A percentile compares a stretch with the other conserved stretches of the same genome.
phyloP scores from a whole-genome alignment of 2,888 invertebrate genomes.

The Chirona hameri region DNA sequence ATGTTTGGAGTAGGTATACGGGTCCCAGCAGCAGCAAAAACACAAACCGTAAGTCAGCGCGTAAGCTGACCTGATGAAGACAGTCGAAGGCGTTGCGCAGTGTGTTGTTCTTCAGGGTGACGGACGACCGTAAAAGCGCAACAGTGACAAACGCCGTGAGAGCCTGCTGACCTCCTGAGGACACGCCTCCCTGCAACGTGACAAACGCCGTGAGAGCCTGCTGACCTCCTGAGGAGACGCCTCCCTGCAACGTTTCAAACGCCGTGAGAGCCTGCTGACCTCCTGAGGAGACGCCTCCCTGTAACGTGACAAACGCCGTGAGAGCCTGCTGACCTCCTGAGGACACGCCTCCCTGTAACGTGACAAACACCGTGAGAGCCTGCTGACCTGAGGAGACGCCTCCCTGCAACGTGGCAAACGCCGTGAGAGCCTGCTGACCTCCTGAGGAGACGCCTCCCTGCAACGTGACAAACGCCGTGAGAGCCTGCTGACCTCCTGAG shows the following conservation, averaged over 20 bases:
- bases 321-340: slow-evolving; percentile 56
- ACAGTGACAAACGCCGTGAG: slow-evolving; percentile 66
- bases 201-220: slow-evolving; percentile 67
- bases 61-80: slow-evolving; percentile 48
- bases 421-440: slow-evolving; percentile 61
- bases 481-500: slow-evolving; percentile 54
- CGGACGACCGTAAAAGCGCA: slow-evolving; percentile 59
- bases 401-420: slow-evolving; percentile 63
- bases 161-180: slow-evolving; percentile 53
- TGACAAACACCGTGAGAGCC: slow-evolving; percentile 64
- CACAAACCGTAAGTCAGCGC: no score
- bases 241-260: slow-evolving; percentile 52
- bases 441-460: slow-evolving; percentile 46
- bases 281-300: slow-evolving; percentile 43
- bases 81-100: slow-evolving; percentile 60
- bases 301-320: slow-evolving; percentile 61
- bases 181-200: slow-evolving; percentile 46
- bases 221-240: slow-evolving; percentile 47
- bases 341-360: slow-evolving; percentile 45
- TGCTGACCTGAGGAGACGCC: slow-evolving; percentile 50
- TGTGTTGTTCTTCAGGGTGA: slow-evolving; percentile 52
- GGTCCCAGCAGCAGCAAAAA: no score
- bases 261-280: slow-evolving; percentile 62
- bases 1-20: no score
- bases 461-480: slow-evolving; percentile 67